A percentile compares a stretch with the other conserved stretches of the same genome.
These are phyloP conservation scores for Gonatopus flavifemur DNA, from an alignment of 1,140 invertebrate species.

Conservation along the genomic window DNA sequence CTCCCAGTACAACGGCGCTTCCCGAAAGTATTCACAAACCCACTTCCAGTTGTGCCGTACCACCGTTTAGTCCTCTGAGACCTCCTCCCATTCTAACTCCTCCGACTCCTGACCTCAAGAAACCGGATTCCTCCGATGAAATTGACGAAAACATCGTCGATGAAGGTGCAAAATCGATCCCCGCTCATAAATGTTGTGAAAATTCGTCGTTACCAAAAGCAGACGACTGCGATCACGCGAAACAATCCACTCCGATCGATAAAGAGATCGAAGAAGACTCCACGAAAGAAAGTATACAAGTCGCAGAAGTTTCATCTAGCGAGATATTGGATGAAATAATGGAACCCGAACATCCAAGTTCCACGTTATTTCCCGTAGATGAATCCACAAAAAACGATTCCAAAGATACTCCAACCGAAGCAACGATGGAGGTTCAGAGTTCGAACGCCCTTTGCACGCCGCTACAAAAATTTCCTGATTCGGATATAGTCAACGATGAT, in stretches of 20 bases:
- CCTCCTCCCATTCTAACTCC: background rate
- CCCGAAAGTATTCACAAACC: constrained; percentile 4
- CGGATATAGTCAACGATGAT: background rate
- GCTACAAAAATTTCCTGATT: background rate
- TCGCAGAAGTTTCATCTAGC: constrained; percentile 48
- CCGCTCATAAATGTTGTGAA: no score
- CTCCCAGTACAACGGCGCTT: background rate
- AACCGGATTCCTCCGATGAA: constrained; percentile 26
- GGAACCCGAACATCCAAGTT: background rate
- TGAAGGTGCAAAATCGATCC: background rate
- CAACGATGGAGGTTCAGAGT: no score
- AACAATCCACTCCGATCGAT: background rate
- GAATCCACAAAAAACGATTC: background rate
- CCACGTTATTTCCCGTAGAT: background rate
- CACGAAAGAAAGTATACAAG: constrained; percentile 36
- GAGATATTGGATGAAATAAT: constrained; percentile 25
- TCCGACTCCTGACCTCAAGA: constrained; percentile 16
- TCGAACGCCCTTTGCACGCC: no score
- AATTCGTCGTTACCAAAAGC: background rate
- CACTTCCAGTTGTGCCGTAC: background rate
- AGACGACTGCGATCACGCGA: constrained; percentile 1
- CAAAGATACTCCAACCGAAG: no score
- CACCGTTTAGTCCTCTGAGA: constrained; percentile 2
- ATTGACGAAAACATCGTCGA: background rate
- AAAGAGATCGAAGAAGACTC: background rate